Conservation (phyloP, 2,888 invertebrate genomes). For the Andrena dorsata region DNA sequence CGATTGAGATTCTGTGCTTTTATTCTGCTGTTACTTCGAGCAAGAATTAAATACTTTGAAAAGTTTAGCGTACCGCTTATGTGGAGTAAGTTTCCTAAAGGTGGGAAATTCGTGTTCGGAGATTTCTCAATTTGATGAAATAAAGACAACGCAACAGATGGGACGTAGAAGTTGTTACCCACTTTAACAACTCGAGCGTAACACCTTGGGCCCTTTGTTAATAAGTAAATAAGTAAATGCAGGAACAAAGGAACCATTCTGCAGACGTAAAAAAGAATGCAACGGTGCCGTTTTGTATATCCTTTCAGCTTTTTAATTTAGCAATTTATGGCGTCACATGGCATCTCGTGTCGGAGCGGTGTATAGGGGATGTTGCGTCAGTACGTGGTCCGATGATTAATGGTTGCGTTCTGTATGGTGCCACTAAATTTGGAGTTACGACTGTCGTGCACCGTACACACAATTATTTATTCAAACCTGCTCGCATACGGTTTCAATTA, state of each 20-base stretch:
- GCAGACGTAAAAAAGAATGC: slow-evolving; percentile 18
- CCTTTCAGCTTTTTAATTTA: slow-evolving; percentile 58
- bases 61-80: too few relatives aligned
- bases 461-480: slow-evolving; percentile 45
- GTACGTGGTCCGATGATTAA: slow-evolving; percentile 58
- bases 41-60: too few relatives aligned
- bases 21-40: too few relatives aligned
- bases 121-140: too few relatives aligned
- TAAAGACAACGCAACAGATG: background rate
- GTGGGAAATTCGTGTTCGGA: background rate
- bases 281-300: slow-evolving; percentile 41
- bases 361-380: slow-evolving; percentile 52
- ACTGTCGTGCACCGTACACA: slow-evolving; percentile 35
- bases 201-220: slow-evolving; percentile 40
- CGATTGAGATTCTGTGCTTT: too few relatives aligned
- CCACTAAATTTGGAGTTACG: slow-evolving; percentile 58
- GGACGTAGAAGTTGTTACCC: background rate
- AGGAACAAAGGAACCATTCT: slow-evolving; percentile 30
- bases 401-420: slow-evolving; percentile 46
- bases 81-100: background rate
- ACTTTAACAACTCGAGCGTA: background rate
- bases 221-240: slow-evolving; percentile 36
- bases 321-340: slow-evolving; percentile 64
- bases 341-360: slow-evolving; percentile 44
- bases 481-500: background rate